A percentile compares a stretch with the other conserved stretches of the same genome.
Conservation (phyloP, 2,888 invertebrate species). For the Rhamphomyia laevipes region DNA sequence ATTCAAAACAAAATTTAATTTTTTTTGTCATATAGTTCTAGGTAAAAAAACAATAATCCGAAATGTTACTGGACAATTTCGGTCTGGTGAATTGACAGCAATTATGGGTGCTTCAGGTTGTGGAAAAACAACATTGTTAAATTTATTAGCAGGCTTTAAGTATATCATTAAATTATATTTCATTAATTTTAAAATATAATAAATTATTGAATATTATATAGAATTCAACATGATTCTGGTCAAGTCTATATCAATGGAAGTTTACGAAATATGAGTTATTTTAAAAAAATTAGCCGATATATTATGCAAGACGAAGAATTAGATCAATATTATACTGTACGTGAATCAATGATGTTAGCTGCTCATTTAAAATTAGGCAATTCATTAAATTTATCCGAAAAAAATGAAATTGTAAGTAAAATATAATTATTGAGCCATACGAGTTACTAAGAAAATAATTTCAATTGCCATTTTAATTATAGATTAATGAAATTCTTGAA, state of each 20-base stretch:
- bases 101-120: slow-evolving; percentile 90
- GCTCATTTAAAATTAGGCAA: slow-evolving; percentile 78
- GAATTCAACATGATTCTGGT: slow-evolving; percentile 58
- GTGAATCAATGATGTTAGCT: slow-evolving; percentile 79
- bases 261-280: slow-evolving; percentile 60
- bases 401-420: slow-evolving; percentile 55
- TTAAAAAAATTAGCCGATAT: slow-evolving; percentile 82
- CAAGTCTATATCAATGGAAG: slow-evolving; percentile 67
- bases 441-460: too few relatives aligned
- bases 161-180: slow-evolving; percentile 36
- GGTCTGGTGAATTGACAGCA: slow-evolving; percentile 75
- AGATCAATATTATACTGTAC: slow-evolving; percentile 75
- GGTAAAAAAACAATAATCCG: slow-evolving; percentile 69
- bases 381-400: slow-evolving; percentile 47
- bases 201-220: slow-evolving; percentile 31
- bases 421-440: not conserved
- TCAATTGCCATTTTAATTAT: slow-evolving; percentile 20
- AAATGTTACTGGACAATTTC: slow-evolving; percentile 71
- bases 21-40: slow-evolving; percentile 30
- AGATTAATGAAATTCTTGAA: slow-evolving; percentile 81
- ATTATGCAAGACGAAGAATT: slow-evolving; percentile 90
- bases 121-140: slow-evolving; percentile 82
- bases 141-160: slow-evolving; percentile 86
- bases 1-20: not conserved
- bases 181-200: not conserved